Conservation (phyloP, 2,797 vertebrate genomes). For the Leontopithecus rosalia region DNA sequence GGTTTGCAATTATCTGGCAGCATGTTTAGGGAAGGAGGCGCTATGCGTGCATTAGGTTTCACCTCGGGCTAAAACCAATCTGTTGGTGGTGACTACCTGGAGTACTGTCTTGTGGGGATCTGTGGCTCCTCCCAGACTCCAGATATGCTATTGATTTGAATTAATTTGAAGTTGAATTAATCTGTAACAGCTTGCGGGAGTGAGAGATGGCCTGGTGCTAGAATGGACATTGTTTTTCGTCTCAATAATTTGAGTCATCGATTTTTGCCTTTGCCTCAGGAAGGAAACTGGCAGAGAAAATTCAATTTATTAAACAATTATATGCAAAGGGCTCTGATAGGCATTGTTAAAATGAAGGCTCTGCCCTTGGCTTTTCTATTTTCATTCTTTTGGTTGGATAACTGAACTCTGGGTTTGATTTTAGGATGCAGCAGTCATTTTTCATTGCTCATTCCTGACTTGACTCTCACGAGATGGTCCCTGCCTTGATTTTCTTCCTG, state of each 20-base stretch:
- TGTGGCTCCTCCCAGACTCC: background rate
- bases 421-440: background rate
- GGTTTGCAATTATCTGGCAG: background rate
- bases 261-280: background rate
- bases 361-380: background rate
- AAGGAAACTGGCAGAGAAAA: background rate
- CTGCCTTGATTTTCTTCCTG: background rate
- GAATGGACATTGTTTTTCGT: background rate
- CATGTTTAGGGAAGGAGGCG: background rate
- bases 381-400: background rate
- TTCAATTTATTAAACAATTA: background rate
- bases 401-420: background rate
- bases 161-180: no score
- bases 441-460: background rate
- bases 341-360: background rate
- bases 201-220: background rate
- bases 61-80: rapidly evolving
- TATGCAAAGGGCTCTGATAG: background rate
- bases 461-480: background rate
- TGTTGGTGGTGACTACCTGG: background rate
- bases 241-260: background rate
- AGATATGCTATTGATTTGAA: no score
- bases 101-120: background rate
- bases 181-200: background rate
- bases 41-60: background rate